phyloP scores from a whole-genome alignment of 2,888 invertebrate species.

The Stenichneumon culpator region DNA sequence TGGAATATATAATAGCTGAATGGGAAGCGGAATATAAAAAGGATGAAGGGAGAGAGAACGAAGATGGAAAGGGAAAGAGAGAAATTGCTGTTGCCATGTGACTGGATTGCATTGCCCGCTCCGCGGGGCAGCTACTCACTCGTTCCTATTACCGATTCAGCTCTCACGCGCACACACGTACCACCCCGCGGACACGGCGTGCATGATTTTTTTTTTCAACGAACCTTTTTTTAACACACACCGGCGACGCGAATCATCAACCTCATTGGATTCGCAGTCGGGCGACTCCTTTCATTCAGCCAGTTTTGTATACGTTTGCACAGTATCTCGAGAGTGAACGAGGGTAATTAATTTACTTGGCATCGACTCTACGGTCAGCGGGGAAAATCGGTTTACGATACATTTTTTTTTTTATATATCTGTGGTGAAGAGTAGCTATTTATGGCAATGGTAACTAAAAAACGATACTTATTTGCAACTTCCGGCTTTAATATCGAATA shows the following conservation, averaged over 20 bases:
- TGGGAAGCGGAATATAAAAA: slow-evolving; percentile 61
- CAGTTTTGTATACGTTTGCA: slow-evolving; percentile 22
- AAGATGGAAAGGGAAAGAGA: slow-evolving; percentile 31
- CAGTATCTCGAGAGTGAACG: not conserved
- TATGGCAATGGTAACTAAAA: not conserved
- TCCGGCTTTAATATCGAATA: not conserved
- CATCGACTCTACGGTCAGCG: not conserved
- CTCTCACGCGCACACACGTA: slow-evolving; percentile 27
- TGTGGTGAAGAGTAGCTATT: not conserved
- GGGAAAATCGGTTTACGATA: not conserved
- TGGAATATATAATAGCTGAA: slow-evolving; percentile 72
- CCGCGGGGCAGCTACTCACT: slow-evolving; percentile 22
- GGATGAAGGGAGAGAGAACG: slow-evolving; percentile 16
- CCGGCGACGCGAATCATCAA: slow-evolving; percentile 19
- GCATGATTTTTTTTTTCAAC: slow-evolving; percentile 15
- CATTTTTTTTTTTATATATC: not conserved
- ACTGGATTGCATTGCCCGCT: slow-evolving; percentile 54
- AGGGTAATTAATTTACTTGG: not conserved
- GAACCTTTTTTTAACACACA: not conserved
- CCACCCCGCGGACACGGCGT: slow-evolving; percentile 14
- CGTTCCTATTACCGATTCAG: slow-evolving; percentile 32
- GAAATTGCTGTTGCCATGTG: slow-evolving; percentile 75
- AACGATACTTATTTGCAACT: not conserved
- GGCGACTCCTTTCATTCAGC: slow-evolving; percentile 66
- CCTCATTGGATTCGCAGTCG: slow-evolving; percentile 64